A percentile compares a stretch with the other conserved stretches of the same genome.
Conservation (phyloP, 2,888 invertebrate species). For the Notodonta ziczac region DNA sequence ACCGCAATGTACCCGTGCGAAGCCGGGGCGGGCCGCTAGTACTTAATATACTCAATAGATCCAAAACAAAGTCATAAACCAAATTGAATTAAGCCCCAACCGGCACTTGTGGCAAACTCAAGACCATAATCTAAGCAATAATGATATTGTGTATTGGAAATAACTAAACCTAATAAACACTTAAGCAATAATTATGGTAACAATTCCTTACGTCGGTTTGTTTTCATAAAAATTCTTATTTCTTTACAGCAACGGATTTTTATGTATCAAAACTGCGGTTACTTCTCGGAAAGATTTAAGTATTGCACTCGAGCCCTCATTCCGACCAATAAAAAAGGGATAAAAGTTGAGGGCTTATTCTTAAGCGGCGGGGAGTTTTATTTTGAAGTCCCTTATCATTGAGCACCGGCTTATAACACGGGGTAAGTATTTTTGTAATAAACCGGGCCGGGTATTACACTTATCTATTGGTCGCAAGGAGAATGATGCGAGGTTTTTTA, state of each 20-base stretch:
- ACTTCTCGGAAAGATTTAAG: constrained; percentile 2
- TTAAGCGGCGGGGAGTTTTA: constrained; percentile 11
- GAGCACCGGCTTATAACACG: constrained; percentile 13
- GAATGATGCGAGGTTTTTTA: constrained; percentile 5
- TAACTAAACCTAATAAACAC: too few species aligned
- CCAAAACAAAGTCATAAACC: too few species aligned
- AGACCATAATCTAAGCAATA: too few species aligned
- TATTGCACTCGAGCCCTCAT: constrained; percentile 1
- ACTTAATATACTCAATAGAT: too few species aligned
- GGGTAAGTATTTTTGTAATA: constrained; percentile 9
- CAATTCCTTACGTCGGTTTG: too few species aligned
- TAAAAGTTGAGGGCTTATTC: constrained; percentile 9
- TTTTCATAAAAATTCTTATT: background rate
- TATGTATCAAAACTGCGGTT: constrained; percentile 4
- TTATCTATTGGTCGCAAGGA: constrained; percentile 1
- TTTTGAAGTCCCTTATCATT: constrained; percentile 16
- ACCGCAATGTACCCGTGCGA: too few species aligned
- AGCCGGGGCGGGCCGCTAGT: too few species aligned
- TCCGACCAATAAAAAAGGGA: constrained; percentile 14
- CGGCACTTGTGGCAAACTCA: too few species aligned
- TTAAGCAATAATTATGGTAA: too few species aligned
- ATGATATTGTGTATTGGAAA: too few species aligned
- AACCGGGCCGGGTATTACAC: constrained; percentile 8
- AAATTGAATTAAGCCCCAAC: too few species aligned
- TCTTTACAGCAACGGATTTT: constrained; percentile 1